Evolutionary conservation across 1,140 invertebrate genomes (phyloP).

Genomic region (Drosophila mayri): DNA sequence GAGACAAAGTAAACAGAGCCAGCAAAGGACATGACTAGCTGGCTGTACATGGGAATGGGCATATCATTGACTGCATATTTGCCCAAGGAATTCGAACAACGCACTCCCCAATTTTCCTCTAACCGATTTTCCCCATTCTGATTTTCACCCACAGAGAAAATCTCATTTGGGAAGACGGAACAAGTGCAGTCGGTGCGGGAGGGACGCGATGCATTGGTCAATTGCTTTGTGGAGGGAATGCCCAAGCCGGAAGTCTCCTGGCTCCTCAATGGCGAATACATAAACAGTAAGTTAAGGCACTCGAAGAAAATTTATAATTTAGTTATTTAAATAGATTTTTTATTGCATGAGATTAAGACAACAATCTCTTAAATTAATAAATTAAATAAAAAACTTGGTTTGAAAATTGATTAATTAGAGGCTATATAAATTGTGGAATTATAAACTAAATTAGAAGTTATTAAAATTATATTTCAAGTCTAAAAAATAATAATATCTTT

Average conservation of each 20-base stretch:
- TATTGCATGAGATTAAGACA: too few relatives aligned
- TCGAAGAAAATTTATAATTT: not conserved
- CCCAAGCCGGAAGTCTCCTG: constrained; percentile 85
- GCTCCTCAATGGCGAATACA: constrained; percentile 82
- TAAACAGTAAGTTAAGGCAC: constrained; percentile 78
- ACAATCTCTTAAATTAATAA: too few relatives aligned
- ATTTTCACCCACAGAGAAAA: constrained; percentile 79
- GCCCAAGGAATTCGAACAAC: constrained; percentile 47
- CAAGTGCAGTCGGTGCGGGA: constrained; percentile 85
- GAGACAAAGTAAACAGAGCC: constrained; percentile 46
- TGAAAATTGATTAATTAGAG: not conserved
- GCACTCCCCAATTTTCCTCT: constrained; percentile 10
- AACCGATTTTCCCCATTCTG: constrained; percentile 4
- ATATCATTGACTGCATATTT: constrained; percentile 52
- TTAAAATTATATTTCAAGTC: too few relatives aligned
- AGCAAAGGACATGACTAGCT: constrained; percentile 20
- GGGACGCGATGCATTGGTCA: constrained; percentile 84
- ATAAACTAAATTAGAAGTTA: too few relatives aligned
- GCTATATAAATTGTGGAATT: not conserved
- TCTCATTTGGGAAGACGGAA: constrained; percentile 86
- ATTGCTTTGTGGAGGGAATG: constrained; percentile 86
- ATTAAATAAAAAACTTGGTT: too few relatives aligned
- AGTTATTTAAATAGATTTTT: too few relatives aligned
- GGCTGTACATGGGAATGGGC: not conserved
- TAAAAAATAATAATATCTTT: too few relatives aligned